Percentiles rank a stretch among this genome's conserved stretches.
phyloP scores from a whole-genome alignment of 2,113 vertebrate species.

The Myiopsitta monachus region DNA sequence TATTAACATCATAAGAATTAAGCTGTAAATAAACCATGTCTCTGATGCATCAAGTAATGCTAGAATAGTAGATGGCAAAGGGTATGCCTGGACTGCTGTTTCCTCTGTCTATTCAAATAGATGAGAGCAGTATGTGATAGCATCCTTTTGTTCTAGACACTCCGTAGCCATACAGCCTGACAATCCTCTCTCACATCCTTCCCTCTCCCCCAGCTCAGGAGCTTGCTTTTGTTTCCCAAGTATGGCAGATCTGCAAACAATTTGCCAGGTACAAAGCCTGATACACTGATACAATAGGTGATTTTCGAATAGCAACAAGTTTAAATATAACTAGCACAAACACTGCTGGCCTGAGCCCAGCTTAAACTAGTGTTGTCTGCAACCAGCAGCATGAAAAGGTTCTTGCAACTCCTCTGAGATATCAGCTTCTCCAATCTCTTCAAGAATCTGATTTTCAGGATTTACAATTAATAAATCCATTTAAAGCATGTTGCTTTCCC shows the following conservation, averaged over 20 bases:
- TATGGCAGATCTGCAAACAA: not conserved
- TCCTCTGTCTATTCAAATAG: not conserved
- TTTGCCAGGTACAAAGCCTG: not conserved
- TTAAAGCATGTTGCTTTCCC: not conserved
- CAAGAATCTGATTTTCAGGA: not conserved
- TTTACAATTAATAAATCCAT: not conserved
- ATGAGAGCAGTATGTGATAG: not conserved
- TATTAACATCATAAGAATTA: not conserved
- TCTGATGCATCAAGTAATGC: not conserved
- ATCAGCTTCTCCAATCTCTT: not conserved
- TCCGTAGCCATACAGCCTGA: not conserved
- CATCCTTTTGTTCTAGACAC: not conserved
- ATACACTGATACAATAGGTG: not conserved
- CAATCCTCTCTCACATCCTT: not conserved
- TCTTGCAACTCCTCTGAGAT: not conserved
- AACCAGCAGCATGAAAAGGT: not conserved
- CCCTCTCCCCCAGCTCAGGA: not conserved
- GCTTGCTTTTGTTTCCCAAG: not conserved
- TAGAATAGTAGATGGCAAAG: not conserved
- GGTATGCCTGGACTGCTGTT: not conserved
- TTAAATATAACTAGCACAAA: not conserved
- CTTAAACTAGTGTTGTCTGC: not conserved
- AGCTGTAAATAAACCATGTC: not conserved
- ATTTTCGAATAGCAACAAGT: not conserved
- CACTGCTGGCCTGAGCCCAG: not conserved